Evolutionary conservation across 2,797 vertebrate species (phyloP), one percentile per base, ranked within the genome.

Genomic region (Alosa sapidissima): DNA sequence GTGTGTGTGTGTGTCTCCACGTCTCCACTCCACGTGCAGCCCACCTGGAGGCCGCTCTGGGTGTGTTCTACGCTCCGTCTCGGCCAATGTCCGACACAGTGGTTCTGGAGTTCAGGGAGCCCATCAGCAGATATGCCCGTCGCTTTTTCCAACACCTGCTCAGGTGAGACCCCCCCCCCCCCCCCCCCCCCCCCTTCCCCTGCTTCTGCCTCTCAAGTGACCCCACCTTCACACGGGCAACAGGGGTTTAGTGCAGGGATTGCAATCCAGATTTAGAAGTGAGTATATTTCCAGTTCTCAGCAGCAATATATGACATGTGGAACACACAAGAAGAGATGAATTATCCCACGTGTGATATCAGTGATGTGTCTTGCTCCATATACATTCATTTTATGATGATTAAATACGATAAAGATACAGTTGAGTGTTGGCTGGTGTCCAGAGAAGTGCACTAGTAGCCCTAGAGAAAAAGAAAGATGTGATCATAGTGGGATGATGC

Each of bases 61-160:
- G 96, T 87, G 95, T 96, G 88, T 99, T 99, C 93, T 99, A 98
- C 89, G 93, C 96, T 81, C 96, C 98, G 24, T 88, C 94, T 86
- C 94, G 93, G 89, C 96, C 96, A 81, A 95, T 98, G 84, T 94
- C 97, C 87, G 97, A 99, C 88, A 84, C 93, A 0, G 95, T 97
- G 0, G 93, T 97, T 83, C 87, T 98, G 90, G 96, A 97, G 92
- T 99, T 98, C 91, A 94, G 97, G 90, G 96, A 98, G 87, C 95
- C 94, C 81, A 94, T 99, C 95, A 96, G 96, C 94, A 96, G 95
- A 93, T 98, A 97, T 0, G 96, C 97, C 81, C 96, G 98, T 11
- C 96, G 98, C 90, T 98, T 99, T 92, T 99, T 99, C 93, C 98
- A 99, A 93, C 97, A 98, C 93, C 96, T 99, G 86, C 96, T 99